Evolutionary conservation across 2,113 vertebrate genomes (phyloP), one percentile per base, ranked within the genome.

Genomic region (Diphyllodes magnificus): DNA sequence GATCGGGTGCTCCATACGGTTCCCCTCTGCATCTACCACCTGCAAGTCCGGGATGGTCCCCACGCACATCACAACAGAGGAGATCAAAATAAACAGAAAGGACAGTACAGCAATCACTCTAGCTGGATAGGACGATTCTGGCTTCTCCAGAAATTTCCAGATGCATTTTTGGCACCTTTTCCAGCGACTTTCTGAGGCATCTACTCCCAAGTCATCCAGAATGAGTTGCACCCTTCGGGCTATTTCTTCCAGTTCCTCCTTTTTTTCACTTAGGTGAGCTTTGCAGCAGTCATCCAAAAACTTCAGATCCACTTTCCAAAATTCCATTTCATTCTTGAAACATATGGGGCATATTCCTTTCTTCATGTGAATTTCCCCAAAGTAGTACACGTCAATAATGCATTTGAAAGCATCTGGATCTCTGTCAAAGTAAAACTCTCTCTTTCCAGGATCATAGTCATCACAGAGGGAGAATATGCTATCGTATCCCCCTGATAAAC

Each of bases 281-380:
- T 99, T 99, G 93, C 99, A 99, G 81, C 99, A 99, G 56, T 99
- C 99, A 50, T 99, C 99, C 90, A 99, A 93, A 92, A 98, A 99
- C 90, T 97, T 98, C 60, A 98, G 98, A 96, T 99, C 99, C 79
- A 99, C 99, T 97, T 98, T 99, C 99, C 99, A 99, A 97, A 99
- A 99, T 92, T 99, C 99, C 99, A 99, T 99, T 95, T 99, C 99
- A 90, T 98, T 99, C 94, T 99, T 98, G 98, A 99, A 99, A 91
- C 99, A 99, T 81, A 99, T 99, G 44, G 99, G 99, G 56, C 99
- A 99, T 82, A 99, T 99, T 18, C 99, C 99, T 85, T 98, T 98
- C 96, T 99, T 99, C 97, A 99, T 99, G 95, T 99, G 99, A 64
- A 99, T 98, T 95, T 99, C 99, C 24, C 98, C 99, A 12, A 99